phyloP scores from a whole-genome alignment of 2,113 vertebrate species.

The Ailuropoda melanoleuca region DNA sequence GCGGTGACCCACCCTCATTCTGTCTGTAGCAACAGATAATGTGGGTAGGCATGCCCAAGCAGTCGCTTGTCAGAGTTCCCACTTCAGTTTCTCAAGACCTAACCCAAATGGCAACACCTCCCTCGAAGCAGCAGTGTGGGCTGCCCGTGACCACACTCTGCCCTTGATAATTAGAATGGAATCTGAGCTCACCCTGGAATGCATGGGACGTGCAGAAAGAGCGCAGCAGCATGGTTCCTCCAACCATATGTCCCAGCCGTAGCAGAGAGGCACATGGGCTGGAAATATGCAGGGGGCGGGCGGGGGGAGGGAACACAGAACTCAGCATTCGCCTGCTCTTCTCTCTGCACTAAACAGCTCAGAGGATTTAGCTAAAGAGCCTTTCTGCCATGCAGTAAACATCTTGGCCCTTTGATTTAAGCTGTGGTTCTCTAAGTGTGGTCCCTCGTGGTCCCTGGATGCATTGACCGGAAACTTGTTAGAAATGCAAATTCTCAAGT shows the following conservation, averaged over 20 bases:
- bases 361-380: neutral
- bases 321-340: accelerated
- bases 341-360: neutral
- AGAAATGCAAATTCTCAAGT: neutral
- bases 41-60: neutral
- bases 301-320: accelerated
- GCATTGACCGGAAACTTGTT: neutral
- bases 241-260: accelerated
- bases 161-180: slow-evolving; percentile 6
- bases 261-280: neutral
- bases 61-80: neutral
- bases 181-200: slow-evolving; percentile 63
- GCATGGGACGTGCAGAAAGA: slow-evolving; percentile 42
- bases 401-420: neutral
- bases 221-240: neutral
- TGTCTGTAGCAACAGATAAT: slow-evolving; percentile 15
- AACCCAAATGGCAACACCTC: slow-evolving; percentile 56
- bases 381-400: neutral
- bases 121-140: neutral
- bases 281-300: accelerated
- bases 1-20: slow-evolving; percentile 30
- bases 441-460: neutral
- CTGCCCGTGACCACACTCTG: slow-evolving; percentile 47
- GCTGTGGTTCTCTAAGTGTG: neutral
- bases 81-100: slow-evolving; percentile 51